phyloP scores from a whole-genome alignment of 2,797 vertebrate species.

The Melanotaenia boesemani region DNA sequence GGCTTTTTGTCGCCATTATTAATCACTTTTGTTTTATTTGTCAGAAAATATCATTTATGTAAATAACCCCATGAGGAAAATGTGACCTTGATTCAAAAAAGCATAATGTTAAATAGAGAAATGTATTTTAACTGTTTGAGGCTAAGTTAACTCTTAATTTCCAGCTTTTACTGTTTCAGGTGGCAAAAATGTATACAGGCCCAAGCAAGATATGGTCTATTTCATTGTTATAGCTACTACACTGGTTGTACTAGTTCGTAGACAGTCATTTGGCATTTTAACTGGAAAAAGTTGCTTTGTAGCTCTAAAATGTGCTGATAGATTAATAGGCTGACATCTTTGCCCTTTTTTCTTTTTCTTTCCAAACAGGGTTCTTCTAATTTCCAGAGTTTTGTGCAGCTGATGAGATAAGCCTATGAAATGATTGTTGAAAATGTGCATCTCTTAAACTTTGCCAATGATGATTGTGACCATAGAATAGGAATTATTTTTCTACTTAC shows the following conservation, averaged over 20 bases:
- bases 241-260: no score
- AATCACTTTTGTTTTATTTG: not conserved
- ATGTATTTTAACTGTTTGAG: not conserved
- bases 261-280: no score
- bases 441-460: not conserved
- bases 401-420: not conserved
- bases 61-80: not conserved
- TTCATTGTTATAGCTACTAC: no score
- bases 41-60: not conserved
- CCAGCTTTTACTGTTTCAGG: not conserved
- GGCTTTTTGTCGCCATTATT: not conserved
- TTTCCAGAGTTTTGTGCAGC: not conserved
- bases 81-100: not conserved
- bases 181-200: not conserved
- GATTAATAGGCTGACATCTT: no score
- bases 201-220: not conserved
- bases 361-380: not conserved
- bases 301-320: no score
- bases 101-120: not conserved
- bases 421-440: not conserved
- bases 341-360: not conserved
- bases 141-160: not conserved
- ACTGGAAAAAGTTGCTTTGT: no score
- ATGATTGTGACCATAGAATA: not conserved
- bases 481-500: not conserved